Evolutionary conservation across 2,113 vertebrate genomes (phyloP).

Genomic region (Reinhardtius hippoglossoides): DNA sequence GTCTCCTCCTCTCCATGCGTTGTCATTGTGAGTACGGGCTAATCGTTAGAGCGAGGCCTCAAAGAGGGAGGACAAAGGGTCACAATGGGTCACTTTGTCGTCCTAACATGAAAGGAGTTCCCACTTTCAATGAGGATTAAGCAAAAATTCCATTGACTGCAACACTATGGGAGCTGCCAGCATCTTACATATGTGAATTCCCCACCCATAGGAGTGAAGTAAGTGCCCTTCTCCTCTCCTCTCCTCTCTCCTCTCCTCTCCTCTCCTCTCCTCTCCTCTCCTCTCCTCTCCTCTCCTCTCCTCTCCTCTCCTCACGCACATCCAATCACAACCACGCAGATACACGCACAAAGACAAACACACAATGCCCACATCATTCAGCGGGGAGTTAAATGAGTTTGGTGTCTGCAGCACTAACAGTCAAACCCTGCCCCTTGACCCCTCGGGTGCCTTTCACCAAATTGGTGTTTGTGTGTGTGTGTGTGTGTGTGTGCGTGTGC

Average conservation of each 20-base stretch:
- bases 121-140: slow-evolving; percentile 85
- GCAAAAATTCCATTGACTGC: slow-evolving; percentile 80
- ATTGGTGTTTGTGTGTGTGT: slow-evolving; percentile 30
- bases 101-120: slow-evolving; percentile 81
- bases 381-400: slow-evolving; percentile 74
- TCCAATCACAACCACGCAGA: slow-evolving; percentile 13
- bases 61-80: slow-evolving; percentile 85
- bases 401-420: slow-evolving; percentile 70
- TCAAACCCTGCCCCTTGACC: slow-evolving; percentile 74
- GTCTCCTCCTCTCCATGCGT: slow-evolving; percentile 75
- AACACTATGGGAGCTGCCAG: slow-evolving; percentile 74
- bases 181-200: slow-evolving; percentile 75
- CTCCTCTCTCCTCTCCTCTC: slow-evolving; percentile 24
- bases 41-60: slow-evolving; percentile 80
- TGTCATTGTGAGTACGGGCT: slow-evolving; percentile 80
- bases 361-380: slow-evolving; percentile 62
- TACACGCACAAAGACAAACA: slow-evolving; percentile 32
- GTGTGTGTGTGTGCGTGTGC: slow-evolving; percentile 30
- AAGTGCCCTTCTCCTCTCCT: slow-evolving; percentile 41
- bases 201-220: slow-evolving; percentile 34
- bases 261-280: too few relatives aligned
- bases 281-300: too few relatives aligned
- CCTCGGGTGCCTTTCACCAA: slow-evolving; percentile 56
- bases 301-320: slow-evolving; percentile 16
- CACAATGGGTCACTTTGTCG: slow-evolving; percentile 81